Evolutionary conservation across 2,888 invertebrate genomes (phyloP).

Genomic region (Cryptus armator): DNA sequence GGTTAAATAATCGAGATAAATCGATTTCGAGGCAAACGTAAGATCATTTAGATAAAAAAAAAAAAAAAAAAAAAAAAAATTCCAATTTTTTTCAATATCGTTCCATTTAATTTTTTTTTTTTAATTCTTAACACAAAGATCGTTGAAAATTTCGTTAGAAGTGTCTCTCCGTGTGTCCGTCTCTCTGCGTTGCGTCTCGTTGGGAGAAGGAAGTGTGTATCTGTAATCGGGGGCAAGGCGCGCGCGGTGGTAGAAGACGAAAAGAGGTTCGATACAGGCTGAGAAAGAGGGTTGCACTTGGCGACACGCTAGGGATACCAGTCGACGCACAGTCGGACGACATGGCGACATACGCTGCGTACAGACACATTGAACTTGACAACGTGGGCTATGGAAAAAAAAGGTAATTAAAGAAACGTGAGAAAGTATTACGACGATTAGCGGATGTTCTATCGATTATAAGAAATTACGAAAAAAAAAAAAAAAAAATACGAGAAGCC

Average conservation of each 20-base stretch:
- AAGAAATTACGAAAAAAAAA: not conserved
- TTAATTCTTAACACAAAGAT: not conserved
- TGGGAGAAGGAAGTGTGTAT: conserved; percentile 52
- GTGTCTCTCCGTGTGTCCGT: conserved; percentile 53
- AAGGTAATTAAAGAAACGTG: conserved; percentile 88
- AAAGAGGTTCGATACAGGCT: conserved; percentile 43
- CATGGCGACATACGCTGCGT: conserved; percentile 97
- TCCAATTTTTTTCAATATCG: not conserved
- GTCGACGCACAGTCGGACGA: conserved; percentile 73
- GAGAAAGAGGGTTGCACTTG: conserved; percentile 60
- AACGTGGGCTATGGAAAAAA: conserved; percentile 97
- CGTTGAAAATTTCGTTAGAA: conserved; percentile 48
- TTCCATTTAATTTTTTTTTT: conserved; percentile 14
- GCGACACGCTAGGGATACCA: conserved; percentile 70
- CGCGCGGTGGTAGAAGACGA: not conserved
- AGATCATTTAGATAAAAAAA: conserved; percentile 14
- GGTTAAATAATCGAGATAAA: conserved; percentile 6
- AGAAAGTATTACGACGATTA: not conserved
- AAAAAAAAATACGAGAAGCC: not conserved
- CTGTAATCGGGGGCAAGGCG: not conserved
- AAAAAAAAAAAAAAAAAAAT: not conserved
- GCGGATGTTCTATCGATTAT: not conserved
- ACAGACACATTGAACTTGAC: conserved; percentile 97
- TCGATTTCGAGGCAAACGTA: conserved; percentile 43
- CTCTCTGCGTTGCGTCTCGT: conserved; percentile 37